Base-by-base conservation (phyloP, 2,113 vertebrate genomes). In the Reinhardtius hippoglossoides region DNA sequence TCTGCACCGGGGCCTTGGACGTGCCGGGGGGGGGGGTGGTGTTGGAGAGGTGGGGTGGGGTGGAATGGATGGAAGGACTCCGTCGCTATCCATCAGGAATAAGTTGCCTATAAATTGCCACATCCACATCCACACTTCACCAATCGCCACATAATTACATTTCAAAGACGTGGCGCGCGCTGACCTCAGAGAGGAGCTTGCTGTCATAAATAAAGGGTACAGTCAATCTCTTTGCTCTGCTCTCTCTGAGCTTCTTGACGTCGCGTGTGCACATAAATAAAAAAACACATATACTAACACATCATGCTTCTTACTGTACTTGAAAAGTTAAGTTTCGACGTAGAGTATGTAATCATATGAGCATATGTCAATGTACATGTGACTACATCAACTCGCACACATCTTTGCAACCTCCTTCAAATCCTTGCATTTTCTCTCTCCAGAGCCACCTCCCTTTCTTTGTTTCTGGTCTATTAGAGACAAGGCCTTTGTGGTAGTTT, bases 111-210 rank as follows among this genome's bases (percentile, higher is more conserved):
- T 94, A 90, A 92, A 92, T 90, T 83, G 48, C 31, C 27, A 55
- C 79, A 65, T 14, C 6, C 24, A 18, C 75, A 74, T 82, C 67
- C 76, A 81, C 79, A 85, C 87, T 81, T 82, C 76, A 75, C 71
- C 74, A 88, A 85, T 74, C 56, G 88, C 88, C 84, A 91, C 91
- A 91, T 92, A 91, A 92, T 93, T 92, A 92, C 89, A 92, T 92
- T 89, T 89, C 83, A 92, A 83, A 92, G 85, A 81, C 23, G 21
- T 26, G 16, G 66, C 27, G n/a, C 15, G 35, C 5, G 55, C 74
- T 92, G 92, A 94, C 92, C 91, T 93, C 89, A 79, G 44, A 23
- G 79, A 67, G 67, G 59, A 63, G 67, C 80, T 66, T 3, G 18
- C 9, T 3, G 57, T 55, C 44, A 56, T 89, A 87, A 91, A 91